phyloP scores from a whole-genome alignment of 2,888 invertebrate species.

The Pyrgus malvae region DNA sequence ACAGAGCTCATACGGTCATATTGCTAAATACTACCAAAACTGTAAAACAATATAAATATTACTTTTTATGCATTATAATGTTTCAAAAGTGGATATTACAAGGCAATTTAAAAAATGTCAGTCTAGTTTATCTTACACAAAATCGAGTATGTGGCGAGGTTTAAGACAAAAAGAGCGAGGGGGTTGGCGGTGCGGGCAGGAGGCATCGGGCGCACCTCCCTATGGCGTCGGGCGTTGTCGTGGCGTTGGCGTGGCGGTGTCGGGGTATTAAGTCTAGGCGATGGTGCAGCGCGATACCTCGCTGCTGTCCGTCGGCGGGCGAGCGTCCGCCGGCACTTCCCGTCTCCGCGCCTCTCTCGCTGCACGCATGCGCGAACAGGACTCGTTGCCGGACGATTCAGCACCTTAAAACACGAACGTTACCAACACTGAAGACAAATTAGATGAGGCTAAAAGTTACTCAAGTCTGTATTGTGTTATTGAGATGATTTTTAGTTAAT shows the following conservation, averaged over 20 bases:
- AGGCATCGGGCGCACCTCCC: slow-evolving; percentile 48
- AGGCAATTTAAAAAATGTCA: no score
- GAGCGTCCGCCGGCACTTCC: slow-evolving; percentile 67
- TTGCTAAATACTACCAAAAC: no score
- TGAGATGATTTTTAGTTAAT: no score
- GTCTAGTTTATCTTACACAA: no score
- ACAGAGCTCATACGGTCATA: no score
- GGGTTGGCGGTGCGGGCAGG: slow-evolving; percentile 39
- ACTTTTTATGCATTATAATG: no score
- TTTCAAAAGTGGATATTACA: no score
- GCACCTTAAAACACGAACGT: slow-evolving; percentile 49
- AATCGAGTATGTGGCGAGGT: no score
- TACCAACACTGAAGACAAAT: no score
- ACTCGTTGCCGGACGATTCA: slow-evolving; percentile 71
- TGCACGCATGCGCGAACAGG: slow-evolving; percentile 71
- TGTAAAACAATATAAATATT: no score
- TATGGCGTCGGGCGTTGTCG: slow-evolving; percentile 25
- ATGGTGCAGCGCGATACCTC: slow-evolving; percentile 73
- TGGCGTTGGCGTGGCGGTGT: slow-evolving; percentile 15
- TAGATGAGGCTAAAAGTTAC: no score
- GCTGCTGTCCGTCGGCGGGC: slow-evolving; percentile 73
- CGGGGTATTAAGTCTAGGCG: slow-evolving; percentile 50
- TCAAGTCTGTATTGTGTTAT: no score
- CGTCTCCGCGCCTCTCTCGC: slow-evolving; percentile 71
- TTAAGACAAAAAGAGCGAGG: background rate